These are phyloP conservation scores for Bunonema sp. DNA, from an alignment of 2,888 invertebrate species.

Conservation along the genomic window DNA sequence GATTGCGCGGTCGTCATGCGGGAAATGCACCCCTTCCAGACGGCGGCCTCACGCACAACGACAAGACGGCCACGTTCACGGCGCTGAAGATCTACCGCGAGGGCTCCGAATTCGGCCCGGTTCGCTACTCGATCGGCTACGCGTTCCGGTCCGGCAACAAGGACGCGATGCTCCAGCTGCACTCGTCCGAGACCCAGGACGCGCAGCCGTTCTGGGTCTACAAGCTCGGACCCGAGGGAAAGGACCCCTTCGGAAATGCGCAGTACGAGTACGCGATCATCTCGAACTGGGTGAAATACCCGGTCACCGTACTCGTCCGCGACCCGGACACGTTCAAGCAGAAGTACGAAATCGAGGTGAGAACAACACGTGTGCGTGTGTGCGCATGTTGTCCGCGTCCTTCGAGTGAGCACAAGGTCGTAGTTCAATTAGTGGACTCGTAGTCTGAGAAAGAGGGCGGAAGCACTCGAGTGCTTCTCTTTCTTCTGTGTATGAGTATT, in stretches of 20 bases:
- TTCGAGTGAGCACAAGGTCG: too few relatives aligned
- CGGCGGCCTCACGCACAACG: conserved; percentile 43
- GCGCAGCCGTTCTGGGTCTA: conserved; percentile 45
- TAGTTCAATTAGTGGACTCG: too few relatives aligned
- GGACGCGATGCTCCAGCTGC: conserved; percentile 43
- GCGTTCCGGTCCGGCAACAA: conserved; percentile 45
- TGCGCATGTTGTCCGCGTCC: too few relatives aligned
- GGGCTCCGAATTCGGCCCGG: conserved; percentile 43
- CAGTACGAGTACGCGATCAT: conserved; percentile 45
- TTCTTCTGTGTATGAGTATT: too few relatives aligned
- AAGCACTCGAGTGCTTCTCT: too few relatives aligned
- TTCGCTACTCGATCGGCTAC: conserved; percentile 43
- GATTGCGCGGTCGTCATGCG: too few relatives aligned
- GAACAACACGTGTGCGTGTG: too few relatives aligned
- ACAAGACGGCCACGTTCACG: conserved; percentile 45
- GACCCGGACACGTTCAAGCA: conserved; percentile 44
- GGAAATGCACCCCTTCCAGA: conserved; percentile 21
- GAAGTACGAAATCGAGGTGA: conserved; percentile 36
- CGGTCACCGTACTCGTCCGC: conserved; percentile 43
- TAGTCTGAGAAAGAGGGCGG: too few relatives aligned
- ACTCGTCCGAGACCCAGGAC: conserved; percentile 39
- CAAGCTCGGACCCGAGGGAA: conserved; percentile 43
- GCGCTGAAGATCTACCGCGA: conserved; percentile 45
- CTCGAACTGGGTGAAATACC: conserved; percentile 45
- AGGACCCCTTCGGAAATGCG: conserved; percentile 44